Percentiles rank a stretch among this genome's conserved stretches.
These are phyloP conservation scores for Drosophila sproati DNA, from an alignment of 1,140 invertebrate species.

Conservation along the genomic window DNA sequence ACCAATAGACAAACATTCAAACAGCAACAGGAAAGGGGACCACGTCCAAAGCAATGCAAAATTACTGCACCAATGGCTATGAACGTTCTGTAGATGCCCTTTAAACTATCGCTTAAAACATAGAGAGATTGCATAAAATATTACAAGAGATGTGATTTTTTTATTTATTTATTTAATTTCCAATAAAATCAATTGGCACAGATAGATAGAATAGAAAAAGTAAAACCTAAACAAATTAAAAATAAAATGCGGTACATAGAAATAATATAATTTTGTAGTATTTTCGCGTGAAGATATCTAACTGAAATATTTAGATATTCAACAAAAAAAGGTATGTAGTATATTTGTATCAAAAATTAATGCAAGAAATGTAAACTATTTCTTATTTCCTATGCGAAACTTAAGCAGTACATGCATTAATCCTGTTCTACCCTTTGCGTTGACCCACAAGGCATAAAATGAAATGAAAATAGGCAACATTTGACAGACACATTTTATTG, in stretches of 20 bases:
- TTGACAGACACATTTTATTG: conserved; percentile 82
- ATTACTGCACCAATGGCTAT: conserved; percentile 2
- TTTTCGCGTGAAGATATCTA: no score
- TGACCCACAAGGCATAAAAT: conserved; percentile 15
- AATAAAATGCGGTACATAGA: no score
- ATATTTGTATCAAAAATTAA: background rate
- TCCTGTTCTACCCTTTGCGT: conserved; percentile 16
- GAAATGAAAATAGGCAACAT: conserved; percentile 44
- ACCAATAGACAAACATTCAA: conserved; percentile 70
- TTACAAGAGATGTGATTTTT: no score
- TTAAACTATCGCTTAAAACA: background rate
- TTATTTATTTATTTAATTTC: no score
- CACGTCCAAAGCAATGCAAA: conserved; percentile 32
- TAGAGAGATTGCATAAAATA: background rate
- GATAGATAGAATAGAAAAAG: no score
- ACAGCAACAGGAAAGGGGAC: conserved; percentile 33
- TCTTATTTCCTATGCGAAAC: background rate
- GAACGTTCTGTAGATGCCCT: conserved; percentile 15
- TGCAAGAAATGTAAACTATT: background rate
- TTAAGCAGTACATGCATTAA: conserved; percentile 2
- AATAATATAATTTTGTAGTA: no score
- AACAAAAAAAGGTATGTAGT: background rate
- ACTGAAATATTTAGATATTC: no score
- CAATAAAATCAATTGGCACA: no score
- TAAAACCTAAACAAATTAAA: no score